Evolutionary conservation across 1,140 invertebrate genomes (phyloP).

Genomic region (Eurosta solidaginis): DNA sequence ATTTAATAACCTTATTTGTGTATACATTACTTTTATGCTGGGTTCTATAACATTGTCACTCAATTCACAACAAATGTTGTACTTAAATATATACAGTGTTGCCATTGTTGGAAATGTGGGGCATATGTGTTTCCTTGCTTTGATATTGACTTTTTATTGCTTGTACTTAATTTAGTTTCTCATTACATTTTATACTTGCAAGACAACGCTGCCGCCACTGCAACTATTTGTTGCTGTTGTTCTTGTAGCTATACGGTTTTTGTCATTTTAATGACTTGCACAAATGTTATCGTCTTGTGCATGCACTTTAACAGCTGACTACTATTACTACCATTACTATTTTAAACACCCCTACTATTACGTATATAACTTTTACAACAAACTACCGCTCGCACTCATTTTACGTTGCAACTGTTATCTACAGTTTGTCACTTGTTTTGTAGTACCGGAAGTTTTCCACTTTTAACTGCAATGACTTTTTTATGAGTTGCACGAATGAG

Average conservation of each 20-base stretch:
- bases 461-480: constrained; percentile 52
- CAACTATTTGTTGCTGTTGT: neutral
- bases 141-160: neutral
- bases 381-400: neutral
- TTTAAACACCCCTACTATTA: neutral
- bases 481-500: constrained; percentile 42
- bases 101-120: neutral
- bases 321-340: neutral
- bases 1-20: no score
- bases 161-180: neutral
- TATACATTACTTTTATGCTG: no score
- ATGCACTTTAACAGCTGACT: neutral
- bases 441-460: constrained; percentile 50
- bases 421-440: constrained; percentile 1
- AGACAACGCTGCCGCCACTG: no score
- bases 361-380: neutral
- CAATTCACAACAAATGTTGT: no score
- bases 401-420: neutral
- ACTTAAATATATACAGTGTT: neutral
- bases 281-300: constrained; percentile 14
- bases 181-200: neutral
- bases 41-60: no score
- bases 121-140: neutral
- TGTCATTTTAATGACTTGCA: constrained; percentile 23
- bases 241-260: neutral